Evolutionary conservation across 2,888 invertebrate species (phyloP), one percentile per base, ranked within the genome.

Genomic region (Sericinus montela): DNA sequence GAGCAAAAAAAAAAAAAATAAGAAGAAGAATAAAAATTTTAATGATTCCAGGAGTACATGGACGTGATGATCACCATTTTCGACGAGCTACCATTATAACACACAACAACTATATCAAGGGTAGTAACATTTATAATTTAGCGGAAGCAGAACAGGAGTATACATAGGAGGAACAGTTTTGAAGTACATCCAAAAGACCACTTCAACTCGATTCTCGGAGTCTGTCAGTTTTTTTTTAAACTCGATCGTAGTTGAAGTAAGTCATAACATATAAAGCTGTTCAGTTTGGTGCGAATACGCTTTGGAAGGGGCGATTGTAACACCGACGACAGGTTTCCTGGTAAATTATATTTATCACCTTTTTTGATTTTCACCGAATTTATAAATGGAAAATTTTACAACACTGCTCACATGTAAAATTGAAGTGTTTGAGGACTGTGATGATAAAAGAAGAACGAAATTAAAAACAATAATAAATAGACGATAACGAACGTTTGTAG

Each of bases 291-390:
- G 58, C 62, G 66, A 73, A 71, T 72, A 81, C 80, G 80, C 72
- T 78, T 83, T 83, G 78, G 83, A 62, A 70, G 62, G 83, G 85
- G 84, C 85, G 84, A 80, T 81, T 72, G 83, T 82, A 75, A 84
- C 83, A 76, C 69, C 68, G 81, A 80, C 81, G 82, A 32, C 32
- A 11, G 32, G 11, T 50, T 57, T 62, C 60, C 62, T 56, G 54
- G 55, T 59, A 50, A 53, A 52, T 46, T 42, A 58, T 50, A 51
- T 48, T 42, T 44, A 39, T 30, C n/a, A n/a, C n/a, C n/a, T n/a
- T 23, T 8, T 45, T 35, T 35, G 40, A 3, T 15, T 29, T 32
- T 34, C 25, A 32, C 38, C 43, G 43, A 38, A 41, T 63, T 11
- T 3, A 32, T 11, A 32, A 25, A 11, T 65, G 69, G 64, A 61